Percentiles rank a stretch among this genome's conserved stretches.
phyloP scores from a whole-genome alignment of 1,140 invertebrate genomes.

The Zophobas morio region DNA sequence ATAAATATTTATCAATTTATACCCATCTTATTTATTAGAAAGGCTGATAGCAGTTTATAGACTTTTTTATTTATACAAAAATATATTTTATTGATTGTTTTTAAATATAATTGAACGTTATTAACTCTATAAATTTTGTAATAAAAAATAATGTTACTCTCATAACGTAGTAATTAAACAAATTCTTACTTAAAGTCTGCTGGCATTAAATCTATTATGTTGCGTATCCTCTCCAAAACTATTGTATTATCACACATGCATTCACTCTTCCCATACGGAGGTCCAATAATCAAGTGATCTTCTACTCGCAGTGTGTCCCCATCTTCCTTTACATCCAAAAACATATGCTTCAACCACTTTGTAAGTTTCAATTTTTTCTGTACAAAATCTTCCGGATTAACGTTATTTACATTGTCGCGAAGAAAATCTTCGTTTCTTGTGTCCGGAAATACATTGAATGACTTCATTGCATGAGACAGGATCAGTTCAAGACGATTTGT shows the following conservation, averaged over 20 bases:
- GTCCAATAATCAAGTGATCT: conserved; percentile 61
- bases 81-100: conserved; percentile 40
- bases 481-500: conserved; percentile 54
- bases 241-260: conserved; percentile 64
- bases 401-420: not conserved
- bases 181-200: conserved; percentile 53
- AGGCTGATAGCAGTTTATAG: conserved; percentile 13
- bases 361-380: conserved; percentile 51
- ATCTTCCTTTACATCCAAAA: conserved; percentile 61
- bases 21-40: conserved; percentile 2
- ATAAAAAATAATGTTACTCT: conserved; percentile 28
- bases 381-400: not conserved
- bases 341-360: conserved; percentile 63
- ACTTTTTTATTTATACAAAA: conserved; percentile 23
- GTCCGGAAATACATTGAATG: conserved; percentile 54
- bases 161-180: conserved; percentile 14
- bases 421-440: conserved; percentile 44
- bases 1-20: conserved; percentile 20
- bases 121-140: conserved; percentile 14
- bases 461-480: conserved; percentile 58
- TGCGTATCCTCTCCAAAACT: conserved; percentile 62
- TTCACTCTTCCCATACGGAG: conserved; percentile 62
- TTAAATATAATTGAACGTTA: conserved; percentile 27
- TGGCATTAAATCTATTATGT: conserved; percentile 63
- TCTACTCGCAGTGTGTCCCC: conserved; percentile 61